phyloP scores from a whole-genome alignment of 2,797 vertebrate genomes.

The Basileuterus tristriatus region DNA sequence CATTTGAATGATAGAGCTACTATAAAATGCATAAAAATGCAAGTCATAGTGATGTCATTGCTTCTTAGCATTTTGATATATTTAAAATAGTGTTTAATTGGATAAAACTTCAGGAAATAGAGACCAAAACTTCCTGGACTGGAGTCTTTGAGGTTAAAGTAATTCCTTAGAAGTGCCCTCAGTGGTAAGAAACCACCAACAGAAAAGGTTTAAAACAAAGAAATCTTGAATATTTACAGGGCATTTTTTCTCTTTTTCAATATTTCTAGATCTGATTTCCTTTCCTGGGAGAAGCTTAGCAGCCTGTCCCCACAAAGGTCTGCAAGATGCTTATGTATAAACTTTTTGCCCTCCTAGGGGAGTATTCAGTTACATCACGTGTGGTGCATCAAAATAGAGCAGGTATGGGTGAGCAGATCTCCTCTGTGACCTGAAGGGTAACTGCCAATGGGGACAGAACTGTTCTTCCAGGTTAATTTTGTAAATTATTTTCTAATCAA shows the following conservation, averaged over 20 bases:
- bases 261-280: neutral
- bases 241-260: neutral
- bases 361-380: accelerated
- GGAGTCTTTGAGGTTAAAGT: neutral
- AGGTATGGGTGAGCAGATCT: accelerated
- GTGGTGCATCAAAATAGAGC: neutral
- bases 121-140: neutral
- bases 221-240: neutral
- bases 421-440: neutral
- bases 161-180: neutral
- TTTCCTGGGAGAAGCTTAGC: neutral
- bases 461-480: neutral
- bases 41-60: neutral
- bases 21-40: neutral
- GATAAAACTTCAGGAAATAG: neutral
- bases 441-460: neutral
- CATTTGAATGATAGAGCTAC: neutral
- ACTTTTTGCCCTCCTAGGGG: neutral
- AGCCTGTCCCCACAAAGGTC: neutral
- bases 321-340: neutral
- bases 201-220: neutral
- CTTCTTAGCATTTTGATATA: neutral
- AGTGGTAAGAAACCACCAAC: neutral
- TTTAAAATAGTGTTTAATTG: neutral
- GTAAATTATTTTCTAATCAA: neutral